Base-by-base conservation (phyloP, 1,140 invertebrate species). In the Maconellicoccus hirsutus region DNA sequence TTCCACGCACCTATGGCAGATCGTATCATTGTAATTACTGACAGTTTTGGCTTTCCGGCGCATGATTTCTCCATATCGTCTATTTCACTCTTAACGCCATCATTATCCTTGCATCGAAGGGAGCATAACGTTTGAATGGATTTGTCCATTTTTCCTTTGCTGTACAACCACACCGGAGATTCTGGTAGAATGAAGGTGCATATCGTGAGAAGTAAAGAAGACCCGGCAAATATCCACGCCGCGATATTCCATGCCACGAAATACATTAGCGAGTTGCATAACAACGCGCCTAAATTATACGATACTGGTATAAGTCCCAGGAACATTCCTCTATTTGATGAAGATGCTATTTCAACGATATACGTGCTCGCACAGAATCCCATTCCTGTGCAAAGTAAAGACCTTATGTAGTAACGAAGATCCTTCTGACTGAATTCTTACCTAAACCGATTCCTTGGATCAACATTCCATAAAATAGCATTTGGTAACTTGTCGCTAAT, bases 161-260 rank as follows among this genome's bases (percentile, higher is more conserved):
- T 79, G 66, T 85, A 74, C 1, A 86, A 77, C 86, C 86, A 88
- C 10, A 86, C 79, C 26, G 87, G 87, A 1, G 86, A 86, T 78
- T 89, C 87, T 7, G 87, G 87, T 8, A 87, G 42, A 4, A 52
- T 8, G 42, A 52, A 52, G 2, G 42, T 52, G 12, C 2, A 19
- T 2, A 52, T 6, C n/a, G n/a, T 16, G 42, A 14, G 3, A 16
- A 4, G 3, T 3, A 19, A 2, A 16, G 6, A 52, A 3, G n/a
- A 3, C n/a, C 2, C 4, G 42, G n/a, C n/a, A 16, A 8, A 52
- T 2, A 52, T 52, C n/a, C 10, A 52, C 6, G 12, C n/a, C 6
- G n/a, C 4, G 10, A 16, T 52, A 3, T 52, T 52, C 42, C 42
- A 52, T 52, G 10, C n/a, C n/a, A 16, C 3, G 16, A 52, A 52